Base-by-base conservation (phyloP, 1,140 invertebrate species). In the Rhizoglyphus robini region DNA sequence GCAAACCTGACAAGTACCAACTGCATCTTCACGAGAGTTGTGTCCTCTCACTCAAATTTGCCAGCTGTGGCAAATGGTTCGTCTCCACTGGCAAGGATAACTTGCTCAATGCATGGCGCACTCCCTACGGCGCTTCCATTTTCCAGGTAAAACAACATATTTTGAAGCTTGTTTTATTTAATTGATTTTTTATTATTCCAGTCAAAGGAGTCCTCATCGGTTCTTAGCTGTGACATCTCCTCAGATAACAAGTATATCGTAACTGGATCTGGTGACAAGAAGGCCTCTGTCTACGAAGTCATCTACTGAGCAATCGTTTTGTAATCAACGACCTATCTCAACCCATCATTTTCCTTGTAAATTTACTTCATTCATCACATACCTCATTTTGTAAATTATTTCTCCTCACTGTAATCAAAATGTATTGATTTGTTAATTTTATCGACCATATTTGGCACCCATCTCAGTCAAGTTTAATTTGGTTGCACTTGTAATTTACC, bases 71-170 rank as follows among this genome's bases (percentile, higher is more conserved):
- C 70, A 96, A 98, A 78, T 98, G 95, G 94, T 99, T 99, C 78
- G 91, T 96, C 61, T 95, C 91, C 36, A 99, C 96, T 2, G 96
- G 95, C 67, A 99, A 99, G 79, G 96, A 99, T 74, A 97, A 97
- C 79, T 81, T 96, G 70, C 81, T 99, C 38, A 97, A 98, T 77
- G 92, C 91, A 36, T 99, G 95, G 95, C 83, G 93, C 73, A 96
- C 95, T 70, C 95, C 95, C 2, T 63, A 97, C 74, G 95, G 95
- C 65, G 92, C 92, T 67, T 93, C 89, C 71, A 95, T 98, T 81
- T 96, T 98, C 82, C 91, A 96, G 84, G 91, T 96, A 74, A 75
- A 27, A 18, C 11, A 30, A 58, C 46, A 34, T 34, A 48, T 59
- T 48, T 23, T 4, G 61, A 58, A 23, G 64, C 11, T 13, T n/a